Evolutionary conservation across 2,113 vertebrate genomes (phyloP).

Genomic region (Tapirus terrestris): DNA sequence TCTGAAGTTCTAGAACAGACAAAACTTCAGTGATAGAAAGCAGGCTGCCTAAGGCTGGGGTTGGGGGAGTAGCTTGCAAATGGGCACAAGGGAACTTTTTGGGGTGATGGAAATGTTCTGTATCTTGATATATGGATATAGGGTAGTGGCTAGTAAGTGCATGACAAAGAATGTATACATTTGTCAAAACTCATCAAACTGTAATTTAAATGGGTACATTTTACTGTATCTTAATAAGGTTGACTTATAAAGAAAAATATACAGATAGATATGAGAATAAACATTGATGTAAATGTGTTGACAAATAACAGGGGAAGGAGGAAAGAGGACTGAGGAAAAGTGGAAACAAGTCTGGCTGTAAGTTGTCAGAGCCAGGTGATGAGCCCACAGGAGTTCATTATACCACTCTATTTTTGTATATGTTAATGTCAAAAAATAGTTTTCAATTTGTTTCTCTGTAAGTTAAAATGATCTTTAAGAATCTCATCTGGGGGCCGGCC

Average conservation of each 20-base stretch:
- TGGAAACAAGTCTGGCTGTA: rapidly evolving
- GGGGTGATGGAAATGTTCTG: background rate
- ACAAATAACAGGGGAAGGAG: background rate
- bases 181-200: background rate
- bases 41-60: background rate
- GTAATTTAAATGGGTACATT: background rate
- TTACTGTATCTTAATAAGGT: background rate
- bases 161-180: background rate
- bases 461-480: background rate
- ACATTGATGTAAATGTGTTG: background rate
- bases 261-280: background rate
- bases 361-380: background rate
- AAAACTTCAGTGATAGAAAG: background rate
- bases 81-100: background rate
- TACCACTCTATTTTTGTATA: background rate
- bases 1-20: background rate
- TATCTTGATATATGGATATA: background rate
- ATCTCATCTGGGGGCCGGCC: background rate
- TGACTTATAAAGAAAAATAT: background rate
- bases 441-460: background rate
- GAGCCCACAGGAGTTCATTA: background rate
- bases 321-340: background rate
- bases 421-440: background rate
- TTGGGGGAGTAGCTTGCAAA: background rate
- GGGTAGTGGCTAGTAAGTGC: background rate